phyloP scores from a whole-genome alignment of 2,888 invertebrate genomes.

The Linnaemya tessellans region DNA sequence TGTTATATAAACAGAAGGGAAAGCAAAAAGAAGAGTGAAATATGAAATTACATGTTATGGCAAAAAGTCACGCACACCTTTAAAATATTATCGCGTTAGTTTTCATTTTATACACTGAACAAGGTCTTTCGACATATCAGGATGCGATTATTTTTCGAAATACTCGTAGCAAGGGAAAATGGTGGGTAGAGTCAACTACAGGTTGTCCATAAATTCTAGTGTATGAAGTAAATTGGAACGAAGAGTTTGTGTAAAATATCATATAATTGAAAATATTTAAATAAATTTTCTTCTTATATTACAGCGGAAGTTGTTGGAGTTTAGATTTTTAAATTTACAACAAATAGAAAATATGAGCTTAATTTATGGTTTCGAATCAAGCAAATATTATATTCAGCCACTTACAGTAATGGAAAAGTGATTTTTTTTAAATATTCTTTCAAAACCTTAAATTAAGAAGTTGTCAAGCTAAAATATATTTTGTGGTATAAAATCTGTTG shows the following conservation, averaged over 20 bases:
- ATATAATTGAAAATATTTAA: background rate
- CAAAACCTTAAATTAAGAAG: too few species aligned
- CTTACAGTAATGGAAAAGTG: too few species aligned
- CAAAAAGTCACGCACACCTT: slow-evolving; percentile 68
- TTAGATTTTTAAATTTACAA: too few species aligned
- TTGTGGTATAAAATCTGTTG: too few species aligned
- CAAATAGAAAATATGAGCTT: too few species aligned
- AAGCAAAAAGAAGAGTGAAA: slow-evolving; percentile 2
- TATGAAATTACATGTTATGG: slow-evolving; percentile 65
- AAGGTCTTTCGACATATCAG: slow-evolving; percentile 37
- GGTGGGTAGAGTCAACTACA: slow-evolving; percentile 11
- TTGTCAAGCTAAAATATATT: too few species aligned
- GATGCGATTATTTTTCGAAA: slow-evolving; percentile 12
- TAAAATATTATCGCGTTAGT: slow-evolving; percentile 63
- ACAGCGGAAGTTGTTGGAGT: too few species aligned
- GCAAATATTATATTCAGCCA: too few species aligned
- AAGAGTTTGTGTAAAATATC: background rate
- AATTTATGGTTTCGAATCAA: too few species aligned
- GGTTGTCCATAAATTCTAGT: background rate
- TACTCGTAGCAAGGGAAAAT: background rate
- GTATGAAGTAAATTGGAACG: background rate
- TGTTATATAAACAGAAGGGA: slow-evolving; percentile 23
- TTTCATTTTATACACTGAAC: slow-evolving; percentile 25
- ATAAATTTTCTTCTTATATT: too few species aligned
- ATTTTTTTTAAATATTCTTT: too few species aligned